Conservation (phyloP, 2,113 vertebrate genomes). For the Thalassarche chlororhynchos region DNA sequence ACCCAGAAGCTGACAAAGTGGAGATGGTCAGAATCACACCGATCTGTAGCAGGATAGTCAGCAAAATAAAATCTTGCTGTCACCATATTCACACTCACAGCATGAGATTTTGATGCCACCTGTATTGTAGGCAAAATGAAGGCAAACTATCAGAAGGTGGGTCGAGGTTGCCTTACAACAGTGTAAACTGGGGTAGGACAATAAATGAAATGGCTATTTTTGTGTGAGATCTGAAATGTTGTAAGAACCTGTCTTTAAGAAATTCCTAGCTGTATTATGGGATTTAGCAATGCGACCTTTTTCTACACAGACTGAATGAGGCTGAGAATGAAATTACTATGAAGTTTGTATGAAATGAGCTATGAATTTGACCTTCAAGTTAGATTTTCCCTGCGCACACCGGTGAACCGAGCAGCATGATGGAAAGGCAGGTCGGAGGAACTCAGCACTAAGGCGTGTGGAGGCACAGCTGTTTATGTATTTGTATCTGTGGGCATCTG, state of each 20-base stretch:
- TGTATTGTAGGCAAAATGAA: not conserved
- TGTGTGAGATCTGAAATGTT: not conserved
- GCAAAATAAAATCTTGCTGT: not conserved
- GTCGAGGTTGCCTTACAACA: not conserved
- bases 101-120: not conserved
- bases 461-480: not conserved
- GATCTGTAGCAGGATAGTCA: not conserved
- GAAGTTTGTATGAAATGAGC: not conserved
- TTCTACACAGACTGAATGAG: not conserved
- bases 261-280: not conserved
- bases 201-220: not conserved
- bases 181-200: rapidly evolving
- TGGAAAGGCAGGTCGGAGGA: not conserved
- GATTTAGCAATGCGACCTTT: not conserved
- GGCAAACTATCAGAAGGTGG: not conserved
- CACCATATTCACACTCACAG: not conserved
- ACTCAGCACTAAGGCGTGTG: not conserved
- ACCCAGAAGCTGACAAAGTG: not conserved
- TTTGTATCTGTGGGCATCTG: not conserved
- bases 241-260: not conserved
- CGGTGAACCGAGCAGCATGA: not conserved
- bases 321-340: not conserved
- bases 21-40: not conserved
- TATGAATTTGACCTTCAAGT: not conserved
- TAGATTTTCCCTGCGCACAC: not conserved